phyloP scores from a whole-genome alignment of 2,888 invertebrate genomes.

The Drosophila borborema region DNA sequence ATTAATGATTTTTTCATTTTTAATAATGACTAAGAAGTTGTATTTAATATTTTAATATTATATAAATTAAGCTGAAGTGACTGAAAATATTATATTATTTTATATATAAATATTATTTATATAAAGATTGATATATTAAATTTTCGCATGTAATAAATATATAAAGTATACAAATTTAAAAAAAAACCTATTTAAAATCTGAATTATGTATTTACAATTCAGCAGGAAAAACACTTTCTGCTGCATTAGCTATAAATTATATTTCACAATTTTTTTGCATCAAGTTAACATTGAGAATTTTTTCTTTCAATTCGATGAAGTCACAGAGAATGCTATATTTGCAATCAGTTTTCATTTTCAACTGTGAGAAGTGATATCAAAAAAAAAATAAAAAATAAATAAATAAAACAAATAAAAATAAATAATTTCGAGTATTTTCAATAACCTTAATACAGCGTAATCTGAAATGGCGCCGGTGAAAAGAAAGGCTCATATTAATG shows the following conservation, averaged over 20 bases:
- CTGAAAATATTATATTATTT: no score
- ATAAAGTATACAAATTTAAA: no score
- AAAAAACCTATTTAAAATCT: no score
- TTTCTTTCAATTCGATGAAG: background rate
- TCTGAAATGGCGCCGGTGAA: background rate
- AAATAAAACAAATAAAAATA: background rate
- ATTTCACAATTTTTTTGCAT: background rate
- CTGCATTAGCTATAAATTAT: background rate
- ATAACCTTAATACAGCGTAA: background rate
- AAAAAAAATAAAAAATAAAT: background rate
- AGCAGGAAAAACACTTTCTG: background rate
- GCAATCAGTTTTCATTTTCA: background rate
- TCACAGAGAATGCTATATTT: accelerated
- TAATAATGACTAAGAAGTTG: background rate
- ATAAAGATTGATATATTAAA: no score
- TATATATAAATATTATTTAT: no score
- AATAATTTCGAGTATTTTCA: background rate
- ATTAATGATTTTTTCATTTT: background rate
- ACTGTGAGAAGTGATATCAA: background rate
- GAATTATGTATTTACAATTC: no score
- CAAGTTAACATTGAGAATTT: conserved; percentile 7
- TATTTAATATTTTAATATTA: background rate
- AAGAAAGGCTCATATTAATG: conserved; percentile 14
- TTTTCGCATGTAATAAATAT: no score
- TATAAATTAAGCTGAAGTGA: background rate